phyloP scores from a whole-genome alignment of 2,888 invertebrate genomes.

The Apoda limacodes region DNA sequence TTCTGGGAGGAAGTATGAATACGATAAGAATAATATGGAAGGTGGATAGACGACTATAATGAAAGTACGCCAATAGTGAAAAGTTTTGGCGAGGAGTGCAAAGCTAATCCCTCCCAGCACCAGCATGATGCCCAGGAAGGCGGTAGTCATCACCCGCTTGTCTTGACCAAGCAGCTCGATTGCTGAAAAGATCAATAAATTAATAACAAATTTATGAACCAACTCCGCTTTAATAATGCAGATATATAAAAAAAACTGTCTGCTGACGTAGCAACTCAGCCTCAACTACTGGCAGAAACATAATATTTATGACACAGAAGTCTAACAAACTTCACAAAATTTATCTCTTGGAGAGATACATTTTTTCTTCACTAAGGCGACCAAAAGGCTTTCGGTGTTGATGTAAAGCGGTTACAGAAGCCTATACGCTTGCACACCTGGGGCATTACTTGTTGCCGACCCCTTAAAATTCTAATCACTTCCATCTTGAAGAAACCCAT shows the following conservation, averaged over 20 bases:
- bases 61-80: constrained; percentile 77
- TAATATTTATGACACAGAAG: background rate
- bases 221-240: background rate
- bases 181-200: constrained; percentile 31
- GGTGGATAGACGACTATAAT: constrained; percentile 78
- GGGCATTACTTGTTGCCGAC: too few species aligned
- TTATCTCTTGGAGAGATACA: too few species aligned
- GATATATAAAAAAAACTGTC: background rate
- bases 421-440: too few species aligned
- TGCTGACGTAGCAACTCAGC: background rate
- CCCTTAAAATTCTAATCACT: too few species aligned
- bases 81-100: constrained; percentile 76
- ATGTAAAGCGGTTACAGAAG: too few species aligned
- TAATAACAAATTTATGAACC: too few species aligned
- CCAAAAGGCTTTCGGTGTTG: too few species aligned
- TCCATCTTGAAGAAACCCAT: too few species aligned
- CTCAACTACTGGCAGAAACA: background rate
- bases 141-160: constrained; percentile 51
- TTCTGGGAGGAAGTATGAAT: constrained; percentile 80
- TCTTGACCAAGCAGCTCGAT: constrained; percentile 56
- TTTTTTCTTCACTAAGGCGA: too few species aligned
- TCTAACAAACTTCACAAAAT: background rate
- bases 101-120: constrained; percentile 78
- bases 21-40: constrained; percentile 73
- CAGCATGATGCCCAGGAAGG: constrained; percentile 57